Percentiles rank a stretch among this genome's conserved stretches.
These are phyloP conservation scores for Amyelois transitella DNA, from an alignment of 1,140 invertebrate genomes.

Conservation along the genomic window DNA sequence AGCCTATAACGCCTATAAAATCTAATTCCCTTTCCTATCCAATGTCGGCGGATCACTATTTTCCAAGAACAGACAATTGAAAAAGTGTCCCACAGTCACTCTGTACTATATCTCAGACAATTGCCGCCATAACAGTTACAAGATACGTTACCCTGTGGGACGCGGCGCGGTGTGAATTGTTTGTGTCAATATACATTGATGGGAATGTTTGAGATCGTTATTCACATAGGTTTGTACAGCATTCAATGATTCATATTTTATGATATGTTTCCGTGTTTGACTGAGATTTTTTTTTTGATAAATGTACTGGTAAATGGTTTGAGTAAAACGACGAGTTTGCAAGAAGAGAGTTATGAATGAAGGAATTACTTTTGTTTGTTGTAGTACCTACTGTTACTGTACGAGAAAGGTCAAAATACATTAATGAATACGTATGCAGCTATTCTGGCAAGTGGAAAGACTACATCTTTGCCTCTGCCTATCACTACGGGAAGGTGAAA, in stretches of 20 bases:
- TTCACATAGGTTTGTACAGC: background rate
- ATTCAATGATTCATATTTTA: background rate
- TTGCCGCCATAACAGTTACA: constrained; percentile 8
- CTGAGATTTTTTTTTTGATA: too few species aligned
- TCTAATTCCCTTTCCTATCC: background rate
- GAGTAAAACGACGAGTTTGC: too few species aligned
- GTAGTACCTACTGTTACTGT: too few species aligned
- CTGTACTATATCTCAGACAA: constrained; percentile 3
- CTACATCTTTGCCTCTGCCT: too few species aligned
- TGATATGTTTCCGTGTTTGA: background rate
- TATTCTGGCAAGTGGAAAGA: too few species aligned
- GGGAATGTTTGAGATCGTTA: background rate
- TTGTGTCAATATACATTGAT: constrained; percentile 2
- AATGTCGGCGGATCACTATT: background rate
- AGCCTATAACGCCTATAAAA: background rate
- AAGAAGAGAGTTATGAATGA: too few species aligned
- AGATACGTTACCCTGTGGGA: constrained; percentile 6
- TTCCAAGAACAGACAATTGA: constrained; percentile 4
- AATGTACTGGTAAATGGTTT: too few species aligned
- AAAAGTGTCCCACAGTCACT: constrained; percentile 3
- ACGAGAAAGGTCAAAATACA: too few species aligned
- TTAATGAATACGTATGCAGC: too few species aligned
- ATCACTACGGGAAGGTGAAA: too few species aligned
- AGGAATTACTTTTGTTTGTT: too few species aligned
- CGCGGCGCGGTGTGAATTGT: background rate